Evolutionary conservation across 2,888 invertebrate genomes (phyloP), one percentile per base, ranked within the genome.

Genomic region (Sarcophaga caerulescens): DNA sequence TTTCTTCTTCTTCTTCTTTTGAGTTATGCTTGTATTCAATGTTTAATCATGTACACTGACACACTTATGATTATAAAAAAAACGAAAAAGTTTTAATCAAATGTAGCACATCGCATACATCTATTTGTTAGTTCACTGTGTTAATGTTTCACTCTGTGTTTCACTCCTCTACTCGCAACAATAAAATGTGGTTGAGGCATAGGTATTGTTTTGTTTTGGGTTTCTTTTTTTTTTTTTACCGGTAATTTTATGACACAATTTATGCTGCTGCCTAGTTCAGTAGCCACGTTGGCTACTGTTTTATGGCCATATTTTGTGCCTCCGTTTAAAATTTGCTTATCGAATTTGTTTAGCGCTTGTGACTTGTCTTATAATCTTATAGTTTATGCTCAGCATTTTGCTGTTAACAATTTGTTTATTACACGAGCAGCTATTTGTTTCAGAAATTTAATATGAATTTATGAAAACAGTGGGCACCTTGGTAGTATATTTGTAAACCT

Each of bases 61-160:
- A 84, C 57, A 81, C 77, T 71, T 69, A 47, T 21, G 44, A 17
- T 23, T 14, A 45, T 80, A 35, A 35, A 35, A 35, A 10, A 35
- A 35, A 8, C 8, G 10, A 35, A 35, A 70, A 44, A 69, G 57
- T 23, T 78, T 44, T 80, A 78, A 84, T 86, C 81, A 84, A 86
- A 86, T 86, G 81, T 81, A 59, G 84, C 74, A 81, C 86, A 84
- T 86, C 80, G 84, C 74, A 81, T 84, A 84, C 84, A 76, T 63
- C 35, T 59, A 44, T 21, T 3, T 65, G 21, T 62, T 21, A 35
- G 35, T 35, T n/a, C 10, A 62, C n/a, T 69, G 25, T 44, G 21
- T 70, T 10, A 52, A 52, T 57, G n/a, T 25, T 52, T 52, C 52
- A 52, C 35, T 35, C 35, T 8, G 52, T 52, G 47, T 47, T 14